Evolutionary conservation across 2,888 invertebrate genomes (phyloP), one percentile per base, ranked within the genome.

Genomic region (Eristalis tenax): DNA sequence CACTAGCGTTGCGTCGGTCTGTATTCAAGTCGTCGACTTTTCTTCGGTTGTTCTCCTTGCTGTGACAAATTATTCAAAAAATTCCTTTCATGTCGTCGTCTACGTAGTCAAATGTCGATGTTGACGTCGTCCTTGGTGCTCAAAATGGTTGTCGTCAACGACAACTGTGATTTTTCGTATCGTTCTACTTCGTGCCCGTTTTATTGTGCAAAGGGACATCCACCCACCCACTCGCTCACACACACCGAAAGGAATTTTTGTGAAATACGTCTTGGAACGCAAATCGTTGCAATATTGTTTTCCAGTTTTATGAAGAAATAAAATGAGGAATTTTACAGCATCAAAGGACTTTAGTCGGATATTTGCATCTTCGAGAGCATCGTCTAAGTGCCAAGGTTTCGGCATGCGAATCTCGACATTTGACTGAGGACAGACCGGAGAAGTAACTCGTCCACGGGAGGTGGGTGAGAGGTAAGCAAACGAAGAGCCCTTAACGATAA

Each of bases 31-130:
- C 35, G 76, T 43, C 23, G 57, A n/a, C 15, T 61, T 69, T 61
- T 40, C 59, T 64, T 22, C 65, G 59, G 26, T 63, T 61, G 11
- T 43, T 66, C 50, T 28, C 43, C 63, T 40, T 40, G 64, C 76
- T 74, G 74, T 86, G 78, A 83, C 82, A 86, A 86, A 83, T 86
- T 83, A 83, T 86, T 83, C 59, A 56, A 35, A 59, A 82, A 74
- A 77, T 77, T 83, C 77, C 63, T 77, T 77, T 83, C 66, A 82
- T 73, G 66, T 56, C 28, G 56, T 63, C 66, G 61, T 32, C 50
- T 50, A 70, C 10, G 8, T 32, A 32, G 32, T 32, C 32, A 10
- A n/a, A 32, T 32, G 32, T 32, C 32, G 32, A 32, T 83, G 69
- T 74, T 61, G 50, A 71, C 35, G 57, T 56, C 61, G 56, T 61